Evolutionary conservation across 2,797 vertebrate species (phyloP), one percentile per base, ranked within the genome.

Genomic region (Sebastes steindachneri): DNA sequence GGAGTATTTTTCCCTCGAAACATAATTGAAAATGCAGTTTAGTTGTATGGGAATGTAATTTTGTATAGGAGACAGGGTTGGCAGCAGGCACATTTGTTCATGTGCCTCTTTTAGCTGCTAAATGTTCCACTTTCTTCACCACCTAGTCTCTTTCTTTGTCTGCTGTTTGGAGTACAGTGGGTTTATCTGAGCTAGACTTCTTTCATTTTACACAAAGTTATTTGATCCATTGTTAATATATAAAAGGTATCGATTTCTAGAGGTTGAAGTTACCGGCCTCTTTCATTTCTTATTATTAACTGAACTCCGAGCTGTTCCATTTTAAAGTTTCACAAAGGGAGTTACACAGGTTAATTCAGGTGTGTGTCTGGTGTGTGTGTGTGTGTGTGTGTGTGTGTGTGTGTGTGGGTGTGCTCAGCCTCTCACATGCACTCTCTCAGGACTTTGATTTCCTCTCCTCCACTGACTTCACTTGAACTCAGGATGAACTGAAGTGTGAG

Each of bases 401-500:
- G 48, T 33, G 64, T 48, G 45, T 23, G 28, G 1, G 45, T 21
- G 45, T 9, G 65, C 8, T 45, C 11, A 70, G 25, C 26, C 2
- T 62, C 45, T 57, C 33, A 7, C 25, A 21, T 41, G 25, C 15
- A 5, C 33, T 4, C 75, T 31, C 31, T 33, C 51, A 71, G 68
- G 60, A 28, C 9, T 35, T n/a, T 19, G 28, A 51, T 65, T 66
- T 60, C 11, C 2, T 68, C 26, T 15, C 1, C 60, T 58, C 63
- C n/a, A 3, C 57, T 33, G 31, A 19, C 28, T 29, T 29, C 60
- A 5, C 33, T 17, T 64, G 48, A 80, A 55, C 64, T 74, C 31
- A 21, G 48, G 26, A 29, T 51, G 72, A 75, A 75, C 58, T 35
- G 57, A 31, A 3, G 35, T 37, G 57, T 31, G 69, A 29, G 12